Base-by-base conservation (phyloP, 2,797 vertebrate genomes). In the Pangasius krempfi region DNA sequence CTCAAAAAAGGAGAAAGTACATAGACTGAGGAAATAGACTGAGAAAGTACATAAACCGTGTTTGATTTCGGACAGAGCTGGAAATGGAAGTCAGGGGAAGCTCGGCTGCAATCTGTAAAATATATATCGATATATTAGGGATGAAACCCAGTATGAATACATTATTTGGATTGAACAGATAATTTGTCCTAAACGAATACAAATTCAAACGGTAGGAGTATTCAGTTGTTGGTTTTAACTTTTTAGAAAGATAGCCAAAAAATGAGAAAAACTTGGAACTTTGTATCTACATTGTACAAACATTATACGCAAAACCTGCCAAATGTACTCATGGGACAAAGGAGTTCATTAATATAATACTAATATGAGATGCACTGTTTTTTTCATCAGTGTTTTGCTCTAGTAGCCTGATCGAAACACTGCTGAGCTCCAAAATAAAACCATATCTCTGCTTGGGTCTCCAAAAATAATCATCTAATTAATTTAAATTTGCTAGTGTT, bases 51-150 rank as follows among this genome's bases (percentile, higher is more conserved):
- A 82, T 60, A 40, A 79, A 30, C 27, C 3, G 27, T 82, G 37
- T 62, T 62, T 62, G 37, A 27, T 82, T 82, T 82, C 6, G 25
- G 10, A 12, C 80, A 62, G 58, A 62, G 7, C 6, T 62, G 33
- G 22, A 82, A 82, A 62, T n/a, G 80, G 80, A 82, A 82, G 58
- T 82, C 37, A 62, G 44, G 56, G 25, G 16, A 82, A 80, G 54
- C 78, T 82, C 5, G 10, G 58, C 5, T 62, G 33, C 22, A 44
- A 82, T 37, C 52, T 58, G 8, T 80, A 80, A 52, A n/a, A 76
- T 50, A 76, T 47, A 47, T 79, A 54, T 33, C 18, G 7, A 78
- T 78, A 78, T 78, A 52, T 75, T 44, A 44, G 2, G 75, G 5
- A 50, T 7, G 75, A 52, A 78, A 16, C 47, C 6, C 10, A 80